phyloP scores from a whole-genome alignment of 2,113 vertebrate species.

The Agapornis roseicollis region DNA sequence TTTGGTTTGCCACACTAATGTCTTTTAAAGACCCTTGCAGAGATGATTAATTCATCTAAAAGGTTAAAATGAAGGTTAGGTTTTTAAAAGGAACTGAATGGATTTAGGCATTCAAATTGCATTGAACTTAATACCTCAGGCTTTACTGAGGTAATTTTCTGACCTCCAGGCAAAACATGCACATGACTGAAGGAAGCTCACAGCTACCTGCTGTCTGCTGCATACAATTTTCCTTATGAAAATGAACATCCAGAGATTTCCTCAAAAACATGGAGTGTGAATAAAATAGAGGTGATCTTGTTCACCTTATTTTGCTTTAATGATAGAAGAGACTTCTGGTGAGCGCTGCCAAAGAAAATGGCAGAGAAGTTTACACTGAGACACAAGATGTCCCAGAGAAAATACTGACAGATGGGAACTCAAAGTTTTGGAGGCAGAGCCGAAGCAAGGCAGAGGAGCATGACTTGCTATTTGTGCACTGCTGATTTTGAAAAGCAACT shows the following conservation, averaged over 20 bases:
- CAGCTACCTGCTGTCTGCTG: not conserved
- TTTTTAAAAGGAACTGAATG: not conserved
- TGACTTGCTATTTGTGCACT: conserved; percentile 8
- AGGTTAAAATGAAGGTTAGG: not conserved
- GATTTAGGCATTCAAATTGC: not conserved
- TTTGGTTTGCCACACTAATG: not conserved
- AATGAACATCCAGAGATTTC: not conserved
- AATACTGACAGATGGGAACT: not conserved
- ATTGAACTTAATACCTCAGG: not conserved
- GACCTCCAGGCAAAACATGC: not conserved
- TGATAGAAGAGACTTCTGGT: not conserved
- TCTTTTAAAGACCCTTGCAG: not conserved
- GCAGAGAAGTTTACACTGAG: not conserved
- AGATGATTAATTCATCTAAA: not conserved
- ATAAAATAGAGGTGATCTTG: not conserved
- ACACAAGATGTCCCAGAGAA: conserved; percentile 2
- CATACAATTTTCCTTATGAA: not conserved
- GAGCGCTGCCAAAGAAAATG: not conserved
- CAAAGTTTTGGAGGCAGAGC: not conserved
- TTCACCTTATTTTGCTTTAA: not conserved
- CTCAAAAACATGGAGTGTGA: not conserved
- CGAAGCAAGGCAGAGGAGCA: not conserved
- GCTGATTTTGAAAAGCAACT: conserved; percentile 6
- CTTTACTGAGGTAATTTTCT: not conserved
- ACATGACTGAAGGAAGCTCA: not conserved